These are phyloP conservation scores for Hipposideros armiger DNA, from an alignment of 2,113 vertebrate species.

Conservation along the genomic window DNA sequence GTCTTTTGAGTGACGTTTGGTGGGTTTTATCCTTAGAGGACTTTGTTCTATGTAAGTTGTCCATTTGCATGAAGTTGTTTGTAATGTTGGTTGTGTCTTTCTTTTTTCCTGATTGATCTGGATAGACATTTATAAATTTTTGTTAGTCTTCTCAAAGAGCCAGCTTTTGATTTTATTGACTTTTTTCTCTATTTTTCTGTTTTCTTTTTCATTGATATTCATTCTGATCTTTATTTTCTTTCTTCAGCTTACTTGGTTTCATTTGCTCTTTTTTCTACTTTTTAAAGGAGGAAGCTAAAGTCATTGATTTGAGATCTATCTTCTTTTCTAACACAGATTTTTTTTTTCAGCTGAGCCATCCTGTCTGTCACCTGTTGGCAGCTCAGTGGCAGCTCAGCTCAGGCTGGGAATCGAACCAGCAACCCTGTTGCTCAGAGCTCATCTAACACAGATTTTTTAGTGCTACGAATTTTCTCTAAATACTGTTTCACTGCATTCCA, in stretches of 20 bases:
- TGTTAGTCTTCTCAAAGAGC: background rate
- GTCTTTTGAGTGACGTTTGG: background rate
- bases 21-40: background rate
- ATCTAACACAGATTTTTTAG: background rate
- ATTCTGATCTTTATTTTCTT: background rate
- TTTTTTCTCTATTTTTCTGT: background rate
- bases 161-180: background rate
- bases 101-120: background rate
- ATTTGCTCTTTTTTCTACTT: background rate
- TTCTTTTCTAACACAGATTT: background rate
- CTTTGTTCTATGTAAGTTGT: background rate
- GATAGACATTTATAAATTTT: background rate
- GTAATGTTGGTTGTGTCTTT: background rate
- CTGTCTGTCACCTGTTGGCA: too few species aligned
- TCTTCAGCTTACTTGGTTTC: too few species aligned
- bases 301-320: background rate
- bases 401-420: too few species aligned
- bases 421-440: too few species aligned
- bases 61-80: background rate
- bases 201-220: background rate
- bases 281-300: background rate
- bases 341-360: background rate
- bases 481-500: background rate
- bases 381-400: too few species aligned
- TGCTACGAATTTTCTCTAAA: background rate